A percentile compares a stretch with the other conserved stretches of the same genome.
These are phyloP conservation scores for Lutjanus campechanus DNA, from an alignment of 2,797 vertebrate genomes.

Conservation along the genomic window DNA sequence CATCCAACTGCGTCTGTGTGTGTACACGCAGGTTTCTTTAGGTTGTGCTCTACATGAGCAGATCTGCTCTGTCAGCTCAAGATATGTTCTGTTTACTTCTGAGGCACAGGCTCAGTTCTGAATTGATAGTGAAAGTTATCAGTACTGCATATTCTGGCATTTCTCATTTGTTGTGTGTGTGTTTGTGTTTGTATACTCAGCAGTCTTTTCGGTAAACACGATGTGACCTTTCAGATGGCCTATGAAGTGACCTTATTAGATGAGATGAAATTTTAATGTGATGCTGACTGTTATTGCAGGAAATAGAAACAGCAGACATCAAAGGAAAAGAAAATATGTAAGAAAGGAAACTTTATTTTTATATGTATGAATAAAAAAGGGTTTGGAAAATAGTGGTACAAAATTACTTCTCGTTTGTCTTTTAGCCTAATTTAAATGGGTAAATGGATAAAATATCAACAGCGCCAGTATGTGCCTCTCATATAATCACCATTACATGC, in stretches of 20 bases:
- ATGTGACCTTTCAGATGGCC: constrained; percentile 50
- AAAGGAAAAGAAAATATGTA: background rate
- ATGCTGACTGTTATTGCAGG: background rate
- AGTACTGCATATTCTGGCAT: constrained; percentile 8
- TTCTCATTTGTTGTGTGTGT: constrained; percentile 10
- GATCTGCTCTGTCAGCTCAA: background rate
- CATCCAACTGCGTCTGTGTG: constrained; percentile 47
- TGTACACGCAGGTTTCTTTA: constrained; percentile 24
- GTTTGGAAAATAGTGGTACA: background rate
- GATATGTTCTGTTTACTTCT: background rate
- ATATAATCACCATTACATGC: background rate
- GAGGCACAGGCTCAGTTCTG: background rate
- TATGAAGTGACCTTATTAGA: constrained; percentile 54
- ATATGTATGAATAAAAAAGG: background rate
- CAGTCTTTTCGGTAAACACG: constrained; percentile 15
- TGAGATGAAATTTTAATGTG: constrained; percentile 62
- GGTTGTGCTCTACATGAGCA: background rate
- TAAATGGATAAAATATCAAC: background rate
- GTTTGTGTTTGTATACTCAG: background rate
- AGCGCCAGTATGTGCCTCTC: background rate
- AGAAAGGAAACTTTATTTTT: background rate
- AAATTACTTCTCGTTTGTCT: background rate
- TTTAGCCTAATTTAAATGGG: background rate
- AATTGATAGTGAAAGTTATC: background rate
- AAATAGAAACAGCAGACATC: constrained; percentile 21